Evolutionary conservation across 2,113 vertebrate species (phyloP).

Genomic region (Dasypus novemcinctus): DNA sequence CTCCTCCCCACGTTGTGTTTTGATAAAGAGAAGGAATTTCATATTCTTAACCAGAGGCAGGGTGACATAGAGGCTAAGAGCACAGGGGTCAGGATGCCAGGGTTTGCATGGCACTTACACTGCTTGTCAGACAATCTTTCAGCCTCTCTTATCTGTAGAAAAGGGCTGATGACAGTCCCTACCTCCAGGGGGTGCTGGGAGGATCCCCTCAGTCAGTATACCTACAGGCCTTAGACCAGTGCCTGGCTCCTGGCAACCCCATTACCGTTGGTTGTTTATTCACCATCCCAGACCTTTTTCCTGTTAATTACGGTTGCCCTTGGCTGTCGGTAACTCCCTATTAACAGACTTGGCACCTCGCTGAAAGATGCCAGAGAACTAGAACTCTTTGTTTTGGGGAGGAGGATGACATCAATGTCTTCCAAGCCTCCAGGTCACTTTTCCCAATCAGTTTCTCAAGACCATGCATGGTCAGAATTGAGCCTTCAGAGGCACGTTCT

Average conservation of each 20-base stretch:
- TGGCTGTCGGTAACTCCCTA: not conserved
- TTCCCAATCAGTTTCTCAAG: slow-evolving; percentile 59
- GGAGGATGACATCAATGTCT: not conserved
- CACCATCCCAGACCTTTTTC: not conserved
- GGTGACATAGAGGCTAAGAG: not conserved
- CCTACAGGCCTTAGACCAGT: not conserved
- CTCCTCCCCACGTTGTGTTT: not conserved
- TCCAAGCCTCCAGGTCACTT: slow-evolving; percentile 54
- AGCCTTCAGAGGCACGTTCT: slow-evolving; percentile 45
- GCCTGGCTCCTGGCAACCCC: not conserved
- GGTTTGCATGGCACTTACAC: not conserved
- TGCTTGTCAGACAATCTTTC: not conserved
- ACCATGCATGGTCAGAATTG: slow-evolving; percentile 42
- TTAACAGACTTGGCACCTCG: not conserved
- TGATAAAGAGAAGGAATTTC: not conserved
- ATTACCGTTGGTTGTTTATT: not conserved
- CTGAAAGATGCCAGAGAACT: not conserved
- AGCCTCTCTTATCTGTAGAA: not conserved
- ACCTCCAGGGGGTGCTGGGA: not conserved
- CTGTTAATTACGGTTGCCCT: not conserved
- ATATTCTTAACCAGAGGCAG: not conserved
- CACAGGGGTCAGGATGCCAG: not conserved
- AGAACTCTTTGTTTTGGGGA: not conserved
- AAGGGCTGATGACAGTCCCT: not conserved
- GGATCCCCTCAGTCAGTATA: not conserved